Conservation (phyloP, 2,113 vertebrate genomes). For the Lathamus discolor region DNA sequence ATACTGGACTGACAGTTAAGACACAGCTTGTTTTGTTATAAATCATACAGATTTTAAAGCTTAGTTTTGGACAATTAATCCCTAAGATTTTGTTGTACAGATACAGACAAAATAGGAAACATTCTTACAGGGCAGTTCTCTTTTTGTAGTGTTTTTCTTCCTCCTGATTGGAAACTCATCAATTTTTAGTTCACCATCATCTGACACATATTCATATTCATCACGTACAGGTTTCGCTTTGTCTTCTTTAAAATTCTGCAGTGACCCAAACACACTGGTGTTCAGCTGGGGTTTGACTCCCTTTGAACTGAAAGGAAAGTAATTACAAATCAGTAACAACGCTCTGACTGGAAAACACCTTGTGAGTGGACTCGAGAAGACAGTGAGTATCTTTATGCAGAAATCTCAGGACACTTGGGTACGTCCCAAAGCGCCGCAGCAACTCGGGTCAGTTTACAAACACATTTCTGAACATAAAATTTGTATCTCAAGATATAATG, state of each 20-base stretch:
- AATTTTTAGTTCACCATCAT: conserved; percentile 96
- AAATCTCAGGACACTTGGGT: background rate
- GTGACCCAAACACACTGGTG: conserved; percentile 89
- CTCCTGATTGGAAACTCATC: conserved; percentile 98
- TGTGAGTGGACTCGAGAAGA: background rate
- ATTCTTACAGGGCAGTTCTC: conserved; percentile 92
- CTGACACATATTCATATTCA: conserved; percentile 97
- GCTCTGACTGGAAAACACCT: background rate
- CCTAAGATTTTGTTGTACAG: background rate
- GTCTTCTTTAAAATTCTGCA: conserved; percentile 97
- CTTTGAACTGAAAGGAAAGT: conserved; percentile 81
- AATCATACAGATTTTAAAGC: background rate
- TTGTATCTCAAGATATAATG: background rate
- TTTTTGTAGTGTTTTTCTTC: conserved; percentile 91
- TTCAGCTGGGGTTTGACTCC: conserved; percentile 88
- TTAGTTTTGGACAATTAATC: background rate
- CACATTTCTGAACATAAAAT: background rate
- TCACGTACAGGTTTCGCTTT: conserved; percentile 92
- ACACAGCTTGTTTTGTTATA: background rate
- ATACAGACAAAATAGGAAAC: background rate
- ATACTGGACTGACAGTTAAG: background rate
- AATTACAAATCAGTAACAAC: background rate
- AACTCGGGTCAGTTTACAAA: background rate
- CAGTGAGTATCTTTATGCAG: background rate
- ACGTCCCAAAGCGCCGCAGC: background rate